Evolutionary conservation across 2,113 vertebrate genomes (phyloP), one percentile per base, ranked within the genome.

Genomic region (Candoia aspera): DNA sequence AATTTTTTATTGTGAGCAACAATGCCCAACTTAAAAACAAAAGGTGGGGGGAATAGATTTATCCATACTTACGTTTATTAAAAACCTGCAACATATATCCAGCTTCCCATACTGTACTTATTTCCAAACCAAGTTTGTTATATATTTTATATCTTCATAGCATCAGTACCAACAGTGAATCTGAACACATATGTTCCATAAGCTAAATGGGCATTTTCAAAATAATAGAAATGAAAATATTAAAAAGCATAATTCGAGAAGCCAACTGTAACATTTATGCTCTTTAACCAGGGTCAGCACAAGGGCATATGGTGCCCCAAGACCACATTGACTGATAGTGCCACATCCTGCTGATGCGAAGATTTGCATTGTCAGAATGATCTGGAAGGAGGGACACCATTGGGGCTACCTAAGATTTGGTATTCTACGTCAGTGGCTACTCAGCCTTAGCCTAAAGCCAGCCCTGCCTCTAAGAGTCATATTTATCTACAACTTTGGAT

Each of bases 1-100:
- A 94, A 26, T 90, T 92, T 92, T 92, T 85, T 29, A 87, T 5
- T 84, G 85, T 57, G 53, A 90, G 60, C 93, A 93, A 33, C 8
- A 90, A 57, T 10, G 13, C 55, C 10, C 42, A 95, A 90, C 89
- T 86, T 94, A 93, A 73, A 93, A 89, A 33, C 59, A 2, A 6
- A 23, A 5, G n/a, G 23, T 21, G 33, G 86, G 53, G 60, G 26
- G 54, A 33, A 17, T 57, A 87, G 9, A 19, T 89, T 84, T 90
- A 15, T 91, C 90, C 87, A 24, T 49, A 91, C n/a, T 58, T 90
- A 13, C 84, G 91, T 94, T 68, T 62, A 62, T 62, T 62, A 26
- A 62, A 62, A 62, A 26, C 60, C 26, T 62, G 24, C 24, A 62
- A 1, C 23, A 62, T 9, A 62, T 8, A 10, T 87, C 23, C 6